Conservation (phyloP, 1,140 invertebrate genomes). For the Hesperophylax magnus region DNA sequence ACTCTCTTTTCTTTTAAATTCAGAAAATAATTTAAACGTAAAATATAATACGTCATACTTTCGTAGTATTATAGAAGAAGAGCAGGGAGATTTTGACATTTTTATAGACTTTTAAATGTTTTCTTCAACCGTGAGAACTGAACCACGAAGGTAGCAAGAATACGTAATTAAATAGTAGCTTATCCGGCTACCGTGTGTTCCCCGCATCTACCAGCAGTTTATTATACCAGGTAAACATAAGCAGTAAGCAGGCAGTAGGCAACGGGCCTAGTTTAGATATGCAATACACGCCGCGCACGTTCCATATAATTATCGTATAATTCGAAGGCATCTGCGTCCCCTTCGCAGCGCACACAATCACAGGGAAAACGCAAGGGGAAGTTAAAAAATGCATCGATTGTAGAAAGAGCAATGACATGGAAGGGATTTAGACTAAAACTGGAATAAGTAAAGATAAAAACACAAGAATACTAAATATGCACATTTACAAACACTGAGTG, state of each 20-base stretch:
- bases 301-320: conserved; percentile 21
- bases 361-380: not conserved
- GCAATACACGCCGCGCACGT: conserved; percentile 8
- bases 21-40: too few relatives aligned
- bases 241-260: too few relatives aligned
- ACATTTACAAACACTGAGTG: too few relatives aligned
- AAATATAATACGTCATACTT: too few relatives aligned
- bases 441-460: not conserved
- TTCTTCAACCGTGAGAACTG: not conserved
- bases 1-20: too few relatives aligned
- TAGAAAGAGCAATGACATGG: conserved; percentile 3
- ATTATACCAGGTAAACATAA: too few relatives aligned
- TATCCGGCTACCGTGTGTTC: not conserved
- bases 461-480: too few relatives aligned
- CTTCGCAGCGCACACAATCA: not conserved
- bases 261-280: not conserved
- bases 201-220: not conserved
- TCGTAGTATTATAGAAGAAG: too few relatives aligned
- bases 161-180: not conserved
- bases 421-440: not conserved
- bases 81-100: too few relatives aligned
- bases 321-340: conserved; percentile 7
- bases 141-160: not conserved
- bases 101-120: too few relatives aligned
- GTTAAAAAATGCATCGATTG: not conserved